These are phyloP conservation scores for Venustaconcha ellipsiformis DNA, from an alignment of 1,140 invertebrate genomes.

Conservation along the genomic window DNA sequence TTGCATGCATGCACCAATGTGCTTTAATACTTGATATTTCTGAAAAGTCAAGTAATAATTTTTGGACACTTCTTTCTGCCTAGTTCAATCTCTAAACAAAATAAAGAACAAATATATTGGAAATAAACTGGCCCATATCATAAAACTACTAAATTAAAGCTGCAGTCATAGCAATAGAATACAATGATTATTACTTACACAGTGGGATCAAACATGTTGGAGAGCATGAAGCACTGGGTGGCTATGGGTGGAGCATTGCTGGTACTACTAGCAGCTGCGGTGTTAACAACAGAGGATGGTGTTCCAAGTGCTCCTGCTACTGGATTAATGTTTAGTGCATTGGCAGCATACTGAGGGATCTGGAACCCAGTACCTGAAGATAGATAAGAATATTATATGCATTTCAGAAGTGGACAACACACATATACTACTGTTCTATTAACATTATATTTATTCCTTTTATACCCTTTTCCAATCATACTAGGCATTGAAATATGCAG, in stretches of 20 bases:
- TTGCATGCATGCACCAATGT: neutral
- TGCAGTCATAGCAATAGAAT: neutral
- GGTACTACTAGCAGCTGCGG: constrained; percentile 32
- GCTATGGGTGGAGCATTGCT: constrained; percentile 86
- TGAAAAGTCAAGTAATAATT: no score
- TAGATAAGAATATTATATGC: neutral
- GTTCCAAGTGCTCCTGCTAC: constrained; percentile 23
- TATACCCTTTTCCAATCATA: no score
- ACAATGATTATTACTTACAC: constrained; percentile 62
- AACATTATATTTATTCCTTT: no score
- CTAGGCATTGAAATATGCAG: no score
- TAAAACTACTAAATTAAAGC: neutral
- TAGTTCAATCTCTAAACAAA: neutral
- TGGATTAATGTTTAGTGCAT: constrained; percentile 77
- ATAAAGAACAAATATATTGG: neutral
- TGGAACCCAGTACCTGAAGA: constrained; percentile 79
- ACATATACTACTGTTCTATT: no score
- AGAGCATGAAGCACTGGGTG: constrained; percentile 99
- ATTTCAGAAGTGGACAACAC: no score
- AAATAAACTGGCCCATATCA: neutral
- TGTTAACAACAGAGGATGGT: constrained; percentile 18
- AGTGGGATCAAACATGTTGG: constrained; percentile 98
- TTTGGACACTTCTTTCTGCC: neutral
- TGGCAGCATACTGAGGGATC: constrained; percentile 91
- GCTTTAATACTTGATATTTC: no score